Base-by-base conservation (phyloP, 2,113 vertebrate species). In the Brachirus orientalis region DNA sequence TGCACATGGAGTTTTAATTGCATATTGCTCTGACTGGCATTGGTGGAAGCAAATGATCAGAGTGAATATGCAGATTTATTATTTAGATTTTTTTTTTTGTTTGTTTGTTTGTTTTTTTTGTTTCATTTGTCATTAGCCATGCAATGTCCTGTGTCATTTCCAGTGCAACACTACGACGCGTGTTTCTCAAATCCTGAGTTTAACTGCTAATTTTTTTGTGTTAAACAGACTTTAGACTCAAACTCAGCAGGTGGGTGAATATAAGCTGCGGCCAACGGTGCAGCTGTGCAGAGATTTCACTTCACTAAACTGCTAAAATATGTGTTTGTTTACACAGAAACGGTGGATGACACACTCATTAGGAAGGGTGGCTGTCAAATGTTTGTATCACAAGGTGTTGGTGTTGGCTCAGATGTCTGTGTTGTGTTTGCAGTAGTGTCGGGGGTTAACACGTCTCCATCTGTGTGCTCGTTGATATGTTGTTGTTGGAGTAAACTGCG, bases 331-430 rank as follows among this genome's bases (percentile, higher is more conserved):
- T 64, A 54, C 41, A 64, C 19, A 22, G 19, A 2, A 13, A 0
- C 13, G 9, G 16, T 60, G 61, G 11, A 83, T 65, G 50, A 75
- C 50, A 50, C 18, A 65, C 69, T 77, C 74, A 79, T 65, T 66
- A 48, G 54, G 41, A 54, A 57, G 19, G 35, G 38, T 48, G 18
- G 47, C 53, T 59, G 51, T 59, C 12, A 36, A 60, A 54, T 48
- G 20, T 19, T 52, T 58, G 51, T 19, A 69, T 53, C 12, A 52
- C 12, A 36, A 50, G 38, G 46, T 59, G 10, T 61, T 22, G 17
- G 36, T 48, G 17, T 63, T 68, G 43, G 62, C 47, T 41, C 14
- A 11, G 58, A 63, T 54, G 35, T 70, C 50, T 60, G 43, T 57
- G 19, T 44, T 58, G 36, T 78, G 46, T 74, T 84, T 78, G 58